These are phyloP conservation scores for Prionailurus bengalensis DNA, from an alignment of 2,113 vertebrate species.

Conservation along the genomic window DNA sequence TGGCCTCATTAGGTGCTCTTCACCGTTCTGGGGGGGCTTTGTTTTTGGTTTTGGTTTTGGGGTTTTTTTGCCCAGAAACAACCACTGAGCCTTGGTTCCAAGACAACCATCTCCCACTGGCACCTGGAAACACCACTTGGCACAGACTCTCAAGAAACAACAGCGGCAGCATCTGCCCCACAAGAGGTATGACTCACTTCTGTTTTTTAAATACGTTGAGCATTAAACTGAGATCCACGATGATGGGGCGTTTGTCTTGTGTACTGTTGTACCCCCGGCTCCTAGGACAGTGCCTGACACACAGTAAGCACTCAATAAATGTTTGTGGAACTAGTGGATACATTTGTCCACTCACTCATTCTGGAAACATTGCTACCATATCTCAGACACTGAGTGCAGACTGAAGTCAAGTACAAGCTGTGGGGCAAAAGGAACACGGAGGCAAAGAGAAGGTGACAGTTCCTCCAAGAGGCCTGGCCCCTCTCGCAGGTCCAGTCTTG, in stretches of 20 bases:
- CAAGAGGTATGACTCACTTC: not conserved
- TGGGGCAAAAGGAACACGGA: too few species aligned
- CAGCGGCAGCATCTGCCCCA: not conserved
- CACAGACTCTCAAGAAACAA: not conserved
- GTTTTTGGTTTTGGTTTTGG: not conserved
- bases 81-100: not conserved
- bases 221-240: not conserved
- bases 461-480: not conserved
- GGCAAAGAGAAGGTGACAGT: not conserved
- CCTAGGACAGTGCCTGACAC: not conserved
- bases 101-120: not conserved
- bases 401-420: not conserved
- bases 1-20: not conserved
- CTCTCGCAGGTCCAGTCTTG: not conserved
- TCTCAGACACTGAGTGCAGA: not conserved
- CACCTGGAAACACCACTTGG: not conserved
- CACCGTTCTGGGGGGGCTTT: too few species aligned
- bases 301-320: not conserved
- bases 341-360: not conserved
- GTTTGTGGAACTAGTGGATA: not conserved
- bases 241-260: not conserved
- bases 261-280: not conserved
- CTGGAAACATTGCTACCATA: accelerated
- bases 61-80: not conserved
- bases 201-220: not conserved